Base-by-base conservation (phyloP, 2,113 vertebrate genomes). In the Chelonoidis abingdonii region DNA sequence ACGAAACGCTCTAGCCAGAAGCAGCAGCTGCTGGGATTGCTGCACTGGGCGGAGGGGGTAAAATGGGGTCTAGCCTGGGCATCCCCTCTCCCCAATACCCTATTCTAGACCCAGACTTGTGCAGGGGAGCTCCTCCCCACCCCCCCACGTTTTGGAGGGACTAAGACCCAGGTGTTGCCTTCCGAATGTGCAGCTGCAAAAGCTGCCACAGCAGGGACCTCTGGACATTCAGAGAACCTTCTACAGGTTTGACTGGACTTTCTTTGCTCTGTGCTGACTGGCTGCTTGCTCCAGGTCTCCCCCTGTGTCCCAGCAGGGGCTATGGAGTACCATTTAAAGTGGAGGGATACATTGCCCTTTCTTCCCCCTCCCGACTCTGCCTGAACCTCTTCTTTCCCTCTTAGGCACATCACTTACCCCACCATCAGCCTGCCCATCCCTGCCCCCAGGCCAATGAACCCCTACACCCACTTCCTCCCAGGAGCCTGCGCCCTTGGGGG, bases 301-400 rank as follows among this genome's bases (percentile, higher is more conserved):
- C 91, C 3, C 38, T 82, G 25, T 35, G 14, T 17, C 31, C 62
- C 62, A 65, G 31, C 62, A 35, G 16, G 62, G 62, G 31, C 31
- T 17, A 65, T 8, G 6, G 29, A 35, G 62, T 8, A 31, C 31
- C 62, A 65, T 35, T 65, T 14, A 65, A 35, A 65, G 62, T 35
- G 62, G 29, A 31, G 59, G 31, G 29, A 35, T 16, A 65, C 59
- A 35, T 35, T 65, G 10, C 25, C 25, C 25, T 57, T 21, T 53
- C 6, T 53, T 1, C 53, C 53, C 5, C 2, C 27, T 12, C 16
- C 5, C 7, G 2, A 5, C 29, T 31, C 31, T 2, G 4, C 31
- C 31, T 65, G 62, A 35, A 65, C 62, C 14, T 17, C 29, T 16
- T 62, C 59, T 62, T 62, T 13, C 59, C 59, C 59, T 62, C 29